phyloP scores from a whole-genome alignment of 2,888 invertebrate genomes.

The Prosopocoilus inquinatus region DNA sequence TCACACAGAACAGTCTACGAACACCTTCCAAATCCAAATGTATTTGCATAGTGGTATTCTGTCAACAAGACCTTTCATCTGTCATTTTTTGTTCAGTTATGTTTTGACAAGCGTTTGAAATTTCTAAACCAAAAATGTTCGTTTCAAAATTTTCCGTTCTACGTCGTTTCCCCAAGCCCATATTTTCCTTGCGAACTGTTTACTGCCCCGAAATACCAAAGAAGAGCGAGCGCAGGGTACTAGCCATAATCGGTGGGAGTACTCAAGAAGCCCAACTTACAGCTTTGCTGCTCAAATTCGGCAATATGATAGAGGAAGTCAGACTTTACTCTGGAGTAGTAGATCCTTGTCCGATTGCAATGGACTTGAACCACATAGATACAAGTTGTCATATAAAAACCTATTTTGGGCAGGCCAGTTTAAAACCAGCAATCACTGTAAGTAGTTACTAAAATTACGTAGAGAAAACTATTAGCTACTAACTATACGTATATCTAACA shows the following conservation, averaged over 20 bases:
- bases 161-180: neutral
- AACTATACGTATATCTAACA: too few relatives aligned
- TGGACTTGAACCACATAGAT: slow-evolving; percentile 45
- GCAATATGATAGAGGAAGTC: slow-evolving; percentile 38
- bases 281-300: slow-evolving; percentile 42
- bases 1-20: too few relatives aligned
- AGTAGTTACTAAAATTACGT: slow-evolving; percentile 23
- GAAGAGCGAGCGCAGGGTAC: slow-evolving; percentile 14
- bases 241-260: slow-evolving; percentile 26
- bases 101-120: neutral
- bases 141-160: slow-evolving; percentile 11
- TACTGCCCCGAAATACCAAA: neutral
- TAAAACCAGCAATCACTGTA: slow-evolving; percentile 41
- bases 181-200: neutral
- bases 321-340: slow-evolving; percentile 39
- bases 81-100: too few relatives aligned
- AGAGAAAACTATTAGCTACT: too few relatives aligned
- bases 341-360: slow-evolving; percentile 34
- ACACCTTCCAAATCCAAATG: too few relatives aligned
- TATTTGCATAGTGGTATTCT: too few relatives aligned
- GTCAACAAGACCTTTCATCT: too few relatives aligned
- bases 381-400: slow-evolving; percentile 39
- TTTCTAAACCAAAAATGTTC: neutral
- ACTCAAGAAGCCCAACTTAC: slow-evolving; percentile 25
- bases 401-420: slow-evolving; percentile 37